Base-by-base conservation (phyloP, 2,797 vertebrate species). In the Paedocypris micromegethes region DNA sequence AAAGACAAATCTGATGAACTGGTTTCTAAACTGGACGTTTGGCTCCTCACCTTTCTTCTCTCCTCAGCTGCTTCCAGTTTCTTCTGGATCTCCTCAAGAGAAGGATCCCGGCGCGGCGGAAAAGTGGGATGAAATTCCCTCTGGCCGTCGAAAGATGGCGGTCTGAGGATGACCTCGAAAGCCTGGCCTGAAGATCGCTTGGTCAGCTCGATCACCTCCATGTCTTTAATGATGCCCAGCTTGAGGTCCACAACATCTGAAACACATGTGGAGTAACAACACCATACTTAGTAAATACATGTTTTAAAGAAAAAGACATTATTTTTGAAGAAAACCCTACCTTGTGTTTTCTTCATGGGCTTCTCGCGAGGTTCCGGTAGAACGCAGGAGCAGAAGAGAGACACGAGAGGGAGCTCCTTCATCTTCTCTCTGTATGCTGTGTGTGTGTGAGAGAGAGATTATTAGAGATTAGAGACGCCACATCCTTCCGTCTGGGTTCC, bases 191-290 rank as follows among this genome's bases (percentile, higher is more conserved):
- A 96, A 2, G 93, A 82, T 0, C 94, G 83, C 58, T 96, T 97
- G 84, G 92, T 96, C 79, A 98, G 86, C 83, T 98, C 95, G 0
- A 97, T 97, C 73, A 98, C 95, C 74, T 98, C 96, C 95, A 98
- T 95, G 87, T 98, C 93, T 0, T 93, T 92, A 78, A 98, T 96
- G 61, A 92, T 91, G 0, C 95, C 95, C 87, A 96, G 93, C 70
- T 93, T 96, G 79, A 97, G 85, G 77, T 98, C 95, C 64, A 97
- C 95, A 0, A 95, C 92, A 59, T 94, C 96, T 84, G 81, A 69
- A 72, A 73, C 4, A 52, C 38, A 44, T 57, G 2, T 51, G 43
- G 2, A 60, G 47, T 8, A 48, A n/a, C 58, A 51, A 48, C 3
- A 38, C 4, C 23, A 23, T 41, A 40, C 8, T 23, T 5, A 3